Evolutionary conservation across 1,140 invertebrate species (phyloP).

Genomic region (Palaemon carinicauda): DNA sequence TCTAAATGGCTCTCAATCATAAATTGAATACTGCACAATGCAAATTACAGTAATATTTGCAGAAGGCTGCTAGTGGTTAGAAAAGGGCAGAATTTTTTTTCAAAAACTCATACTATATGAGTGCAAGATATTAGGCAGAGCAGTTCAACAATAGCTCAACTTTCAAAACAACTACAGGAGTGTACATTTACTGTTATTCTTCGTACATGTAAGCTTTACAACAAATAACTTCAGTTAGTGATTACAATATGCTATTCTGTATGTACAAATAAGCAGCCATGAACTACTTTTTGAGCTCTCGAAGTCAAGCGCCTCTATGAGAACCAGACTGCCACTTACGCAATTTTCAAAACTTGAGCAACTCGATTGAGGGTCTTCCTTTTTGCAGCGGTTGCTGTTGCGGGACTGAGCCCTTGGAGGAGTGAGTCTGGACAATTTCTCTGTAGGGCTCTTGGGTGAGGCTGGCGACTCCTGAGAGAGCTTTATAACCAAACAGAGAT

Average conservation of each 20-base stretch:
- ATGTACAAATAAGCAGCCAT: neutral
- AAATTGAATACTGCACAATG: too few species aligned
- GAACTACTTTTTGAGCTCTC: neutral
- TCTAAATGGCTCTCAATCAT: too few species aligned
- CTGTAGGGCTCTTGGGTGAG: neutral
- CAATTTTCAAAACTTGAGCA: slow-evolving; percentile 16
- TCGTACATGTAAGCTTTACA: too few species aligned
- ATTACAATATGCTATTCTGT: neutral
- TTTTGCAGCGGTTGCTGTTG: too few species aligned
- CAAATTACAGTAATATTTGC: too few species aligned
- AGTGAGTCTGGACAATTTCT: neutral
- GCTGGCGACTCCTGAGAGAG: neutral
- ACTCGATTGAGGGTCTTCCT: slow-evolving; percentile 3
- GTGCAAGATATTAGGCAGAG: too few species aligned
- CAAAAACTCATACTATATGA: too few species aligned
- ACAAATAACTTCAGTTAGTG: neutral
- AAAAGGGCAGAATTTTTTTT: too few species aligned
- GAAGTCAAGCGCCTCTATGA: neutral
- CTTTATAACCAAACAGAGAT: slow-evolving; percentile 28
- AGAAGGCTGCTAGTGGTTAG: too few species aligned
- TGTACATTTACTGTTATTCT: too few species aligned
- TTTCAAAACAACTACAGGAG: too few species aligned
- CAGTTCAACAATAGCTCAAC: too few species aligned
- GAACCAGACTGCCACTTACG: slow-evolving; percentile 3
- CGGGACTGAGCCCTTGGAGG: neutral